phyloP scores from a whole-genome alignment of 2,797 vertebrate species.

The Corythornis leucogaster region DNA sequence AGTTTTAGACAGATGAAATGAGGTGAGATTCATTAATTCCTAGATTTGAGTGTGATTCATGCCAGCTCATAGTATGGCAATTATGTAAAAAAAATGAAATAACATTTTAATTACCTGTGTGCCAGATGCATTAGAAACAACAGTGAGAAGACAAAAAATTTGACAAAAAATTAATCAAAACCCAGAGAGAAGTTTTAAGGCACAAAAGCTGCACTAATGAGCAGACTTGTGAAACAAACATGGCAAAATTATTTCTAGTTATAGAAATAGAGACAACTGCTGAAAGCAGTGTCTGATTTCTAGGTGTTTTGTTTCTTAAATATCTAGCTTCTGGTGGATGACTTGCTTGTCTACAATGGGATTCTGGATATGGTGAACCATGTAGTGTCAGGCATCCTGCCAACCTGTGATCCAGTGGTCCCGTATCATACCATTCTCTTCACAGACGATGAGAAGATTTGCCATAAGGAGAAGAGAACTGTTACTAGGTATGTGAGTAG shows the following conservation, averaged over 20 bases:
- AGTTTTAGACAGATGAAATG: slow-evolving; percentile 34
- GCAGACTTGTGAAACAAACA: background rate
- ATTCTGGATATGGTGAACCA: slow-evolving; percentile 87
- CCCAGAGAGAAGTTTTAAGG: background rate
- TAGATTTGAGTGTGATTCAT: slow-evolving; percentile 43
- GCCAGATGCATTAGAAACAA: slow-evolving; percentile 14
- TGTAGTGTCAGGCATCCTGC: slow-evolving; percentile 87
- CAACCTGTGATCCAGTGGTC: slow-evolving; percentile 88
- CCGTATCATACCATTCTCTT: slow-evolving; percentile 95
- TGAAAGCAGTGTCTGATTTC: background rate
- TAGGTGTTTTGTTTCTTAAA: background rate
- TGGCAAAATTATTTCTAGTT: background rate
- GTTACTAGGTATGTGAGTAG: slow-evolving; percentile 83
- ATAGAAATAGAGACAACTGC: background rate
- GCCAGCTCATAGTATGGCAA: slow-evolving; percentile 15
- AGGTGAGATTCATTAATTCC: slow-evolving; percentile 35
- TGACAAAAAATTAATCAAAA: background rate
- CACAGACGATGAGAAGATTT: slow-evolving; percentile 83
- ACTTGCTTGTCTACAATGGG: slow-evolving; percentile 96
- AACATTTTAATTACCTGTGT: slow-evolving; percentile 43
- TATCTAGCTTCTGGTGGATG: slow-evolving; percentile 92
- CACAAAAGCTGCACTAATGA: background rate
- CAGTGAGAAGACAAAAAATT: background rate
- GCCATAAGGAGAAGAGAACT: slow-evolving; percentile 85
- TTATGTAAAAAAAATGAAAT: slow-evolving; percentile 14